Percentiles rank a stretch among this genome's conserved stretches.
phyloP scores from a whole-genome alignment of 2,888 invertebrate genomes.

The Sialis fuliginosa region DNA sequence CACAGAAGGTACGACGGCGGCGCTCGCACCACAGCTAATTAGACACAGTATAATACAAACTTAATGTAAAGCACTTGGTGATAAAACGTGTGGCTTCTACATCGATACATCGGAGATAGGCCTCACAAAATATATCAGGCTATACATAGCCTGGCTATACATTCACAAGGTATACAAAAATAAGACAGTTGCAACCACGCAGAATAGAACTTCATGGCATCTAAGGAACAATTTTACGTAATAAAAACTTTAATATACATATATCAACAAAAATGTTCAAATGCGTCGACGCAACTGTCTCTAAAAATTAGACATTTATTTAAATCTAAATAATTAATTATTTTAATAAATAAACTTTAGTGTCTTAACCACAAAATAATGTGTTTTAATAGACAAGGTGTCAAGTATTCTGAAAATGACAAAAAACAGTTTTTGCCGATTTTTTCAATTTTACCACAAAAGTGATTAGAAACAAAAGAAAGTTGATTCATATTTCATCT shows the following conservation, averaged over 20 bases:
- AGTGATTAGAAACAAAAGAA: too few species aligned
- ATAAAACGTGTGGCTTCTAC: neutral
- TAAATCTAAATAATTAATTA: neutral
- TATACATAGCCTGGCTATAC: neutral
- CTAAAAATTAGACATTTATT: neutral
- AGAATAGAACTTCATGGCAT: neutral
- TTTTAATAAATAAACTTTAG: neutral
- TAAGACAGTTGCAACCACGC: neutral
- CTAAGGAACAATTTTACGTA: neutral
- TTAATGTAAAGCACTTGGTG: neutral
- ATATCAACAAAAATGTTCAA: neutral
- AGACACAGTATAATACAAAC: neutral
- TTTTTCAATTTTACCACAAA: too few species aligned
- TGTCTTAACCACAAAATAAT: neutral
- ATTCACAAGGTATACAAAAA: neutral
- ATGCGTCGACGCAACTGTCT: neutral
- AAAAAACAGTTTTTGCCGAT: too few species aligned
- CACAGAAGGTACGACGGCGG: neutral
- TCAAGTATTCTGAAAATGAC: too few species aligned
- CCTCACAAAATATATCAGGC: neutral
- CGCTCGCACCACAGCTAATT: neutral
- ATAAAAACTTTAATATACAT: neutral
- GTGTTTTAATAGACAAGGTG: too few species aligned
- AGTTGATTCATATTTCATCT: too few species aligned
- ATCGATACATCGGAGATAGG: neutral